Base-by-base conservation (phyloP, 2,797 vertebrate genomes). In the Bothrops alternatus region DNA sequence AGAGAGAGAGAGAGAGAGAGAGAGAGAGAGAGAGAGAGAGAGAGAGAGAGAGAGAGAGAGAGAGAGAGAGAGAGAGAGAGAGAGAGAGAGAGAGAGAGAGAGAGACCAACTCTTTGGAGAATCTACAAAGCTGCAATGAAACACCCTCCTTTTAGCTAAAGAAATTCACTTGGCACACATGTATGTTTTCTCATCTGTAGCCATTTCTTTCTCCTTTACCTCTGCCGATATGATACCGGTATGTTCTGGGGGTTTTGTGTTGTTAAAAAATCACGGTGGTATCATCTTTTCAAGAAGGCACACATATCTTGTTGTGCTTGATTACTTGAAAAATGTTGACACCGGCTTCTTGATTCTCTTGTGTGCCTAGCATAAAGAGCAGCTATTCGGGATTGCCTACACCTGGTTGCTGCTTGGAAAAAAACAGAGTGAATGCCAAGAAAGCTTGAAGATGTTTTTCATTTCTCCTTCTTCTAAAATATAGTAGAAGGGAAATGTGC, bases 291-390 rank as follows among this genome's bases (percentile, higher is more conserved):
- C 42, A 89, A 86, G 73, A 87, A 73, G n/a, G 25, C 37, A 6
- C 16, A 12, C 61, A 47, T 50, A 47, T 87, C 90, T 91, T 56
- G 57, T 63, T 89, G 90, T 50, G n/a, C 10, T n/a, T 87, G 92
- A 87, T 91, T 63, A 90, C 20, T 5, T 20, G 69, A 88, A 94
- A 94, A 91, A 78, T 25, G 28, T 50, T 73, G 91, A 92, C 58
- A 87, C 58, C 7, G 26, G 58, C 86, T 85, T 57, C 63, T 61
- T n/a, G 53, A 56, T 18, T 23, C 10, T 16, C 53, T 91, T 32
- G 56, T 55, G 11, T 14, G 37, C n/a, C 37, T 69, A 90, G 37
- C 58, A 61, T 87, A 94, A 91, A 55, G 85, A 37, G 23, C 4
- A 92, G 88, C n/a, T 93, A 82, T 50, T 92, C 12, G 60, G n/a